Evolutionary conservation across 1,140 invertebrate species (phyloP), one percentile per base, ranked within the genome.

Genomic region (Heliconius himera): DNA sequence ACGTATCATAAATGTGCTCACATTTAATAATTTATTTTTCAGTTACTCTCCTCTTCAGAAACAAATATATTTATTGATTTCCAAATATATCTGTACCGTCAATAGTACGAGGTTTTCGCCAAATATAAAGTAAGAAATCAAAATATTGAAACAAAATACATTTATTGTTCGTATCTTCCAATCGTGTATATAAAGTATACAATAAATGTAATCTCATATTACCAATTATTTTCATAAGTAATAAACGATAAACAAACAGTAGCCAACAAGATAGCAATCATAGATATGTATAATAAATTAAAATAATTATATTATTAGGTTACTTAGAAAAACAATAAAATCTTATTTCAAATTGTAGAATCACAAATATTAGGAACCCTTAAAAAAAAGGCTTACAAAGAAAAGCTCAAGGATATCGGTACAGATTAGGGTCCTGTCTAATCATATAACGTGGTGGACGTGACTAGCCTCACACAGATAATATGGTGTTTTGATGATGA

Each of bases 211-310:
- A 70, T 76, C 70, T 77, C 29, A 54, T 56, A 72, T 71, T 77
- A 77, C 76, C 70, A 77, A 77, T 77, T 77, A 75, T 60, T 70
- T 72, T 77, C 29, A 22, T 20, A 36, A 71, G 29, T 71, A 72
- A 80, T 72, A 80, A 41, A 70, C 66, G 74, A 80, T 80, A 80
- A 72, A 56, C 9, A 38, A 76, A 80, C 78, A 46, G 78, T 72
- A 76, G 66, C 49, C 36, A 36, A 71, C 18, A 74, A 38, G 78
- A 72, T 60, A 80, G 56, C 74, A 26, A 80, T 80, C 73, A 54
- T 46, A 73, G 70, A 72, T 38, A 76, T 8, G 13, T 46, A 41
- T 76, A 49, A 41, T 70, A 36, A 49, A 38, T 38, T 6, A 70
- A 29, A 20, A 70, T 20, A 51, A 18, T 51, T 33, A 26, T 70